These are phyloP conservation scores for Lampris megalopsis DNA, from an alignment of 2,113 vertebrate species.

Conservation along the genomic window DNA sequence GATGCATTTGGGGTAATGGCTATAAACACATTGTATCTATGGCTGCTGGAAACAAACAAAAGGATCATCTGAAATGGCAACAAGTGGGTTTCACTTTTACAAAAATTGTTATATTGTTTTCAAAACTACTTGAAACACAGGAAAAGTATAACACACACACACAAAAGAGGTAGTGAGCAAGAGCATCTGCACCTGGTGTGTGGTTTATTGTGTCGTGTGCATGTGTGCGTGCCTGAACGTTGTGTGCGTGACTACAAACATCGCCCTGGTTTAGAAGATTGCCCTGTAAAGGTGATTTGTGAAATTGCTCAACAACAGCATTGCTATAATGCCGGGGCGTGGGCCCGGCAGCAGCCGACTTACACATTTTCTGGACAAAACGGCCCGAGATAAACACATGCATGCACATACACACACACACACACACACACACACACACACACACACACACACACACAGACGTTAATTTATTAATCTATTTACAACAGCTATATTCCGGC, in stretches of 20 bases:
- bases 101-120: not conserved
- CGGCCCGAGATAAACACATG: not conserved
- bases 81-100: not conserved
- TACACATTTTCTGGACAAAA: slow-evolving; percentile 10
- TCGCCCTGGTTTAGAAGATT: slow-evolving; percentile 17
- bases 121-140: slow-evolving; percentile 3
- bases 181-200: slow-evolving; percentile 2
- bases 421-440: slow-evolving; percentile 23
- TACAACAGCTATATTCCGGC: slow-evolving; percentile 21
- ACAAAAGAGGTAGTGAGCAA: not conserved
- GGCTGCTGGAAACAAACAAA: not conserved
- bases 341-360: not conserved
- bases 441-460: slow-evolving; percentile 14
- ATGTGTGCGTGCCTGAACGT: slow-evolving; percentile 4
- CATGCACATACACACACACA: slow-evolving; percentile 18
- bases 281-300: slow-evolving; percentile 17
- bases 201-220: slow-evolving; percentile 10
- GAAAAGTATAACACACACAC: not conserved
- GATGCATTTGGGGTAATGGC: not conserved
- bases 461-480: slow-evolving; percentile 53
- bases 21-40: not conserved
- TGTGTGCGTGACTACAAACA: not conserved
- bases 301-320: slow-evolving; percentile 14
- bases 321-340: not conserved
- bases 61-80: not conserved